A percentile compares a stretch with the other conserved stretches of the same genome.
Evolutionary conservation across 2,113 vertebrate genomes (phyloP).

Genomic region (Oreochromis niloticus): DNA sequence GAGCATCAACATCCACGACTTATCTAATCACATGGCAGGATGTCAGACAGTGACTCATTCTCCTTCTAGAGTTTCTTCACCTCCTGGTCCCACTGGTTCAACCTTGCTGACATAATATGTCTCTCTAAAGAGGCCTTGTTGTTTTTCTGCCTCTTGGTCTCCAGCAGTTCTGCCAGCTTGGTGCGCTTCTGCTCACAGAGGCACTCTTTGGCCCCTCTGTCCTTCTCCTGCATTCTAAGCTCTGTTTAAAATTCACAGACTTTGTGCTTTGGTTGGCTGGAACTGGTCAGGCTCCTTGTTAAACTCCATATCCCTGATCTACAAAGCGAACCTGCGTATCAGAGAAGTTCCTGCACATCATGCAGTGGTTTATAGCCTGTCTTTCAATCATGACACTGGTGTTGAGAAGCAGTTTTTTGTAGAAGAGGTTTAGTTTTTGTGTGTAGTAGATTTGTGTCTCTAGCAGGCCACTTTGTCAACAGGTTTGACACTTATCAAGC

Average conservation of each 20-base stretch:
- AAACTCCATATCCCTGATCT: not conserved
- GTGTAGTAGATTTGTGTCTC: not conserved
- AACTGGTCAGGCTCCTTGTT: not conserved
- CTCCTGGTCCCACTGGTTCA: not conserved
- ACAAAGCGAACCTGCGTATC: accelerated
- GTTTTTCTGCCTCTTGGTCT: not conserved
- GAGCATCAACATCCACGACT: not conserved
- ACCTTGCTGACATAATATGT: not conserved
- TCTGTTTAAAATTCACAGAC: not conserved
- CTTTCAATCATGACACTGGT: not conserved
- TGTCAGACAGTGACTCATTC: not conserved
- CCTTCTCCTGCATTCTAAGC: not conserved
- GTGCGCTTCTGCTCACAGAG: not conserved
- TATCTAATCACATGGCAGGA: not conserved
- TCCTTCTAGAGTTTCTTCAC: not conserved
- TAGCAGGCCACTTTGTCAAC: not conserved
- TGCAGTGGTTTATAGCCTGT: not conserved
- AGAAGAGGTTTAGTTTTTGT: not conserved
- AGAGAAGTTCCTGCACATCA: not conserved
- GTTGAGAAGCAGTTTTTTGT: not conserved
- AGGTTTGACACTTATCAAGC: not conserved
- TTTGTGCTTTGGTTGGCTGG: not conserved
- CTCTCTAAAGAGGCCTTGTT: not conserved
- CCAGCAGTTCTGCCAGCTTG: not conserved
- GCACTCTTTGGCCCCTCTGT: not conserved